Evolutionary conservation across 1,140 invertebrate species (phyloP).

Genomic region (Drosophila pallidifrons): DNA sequence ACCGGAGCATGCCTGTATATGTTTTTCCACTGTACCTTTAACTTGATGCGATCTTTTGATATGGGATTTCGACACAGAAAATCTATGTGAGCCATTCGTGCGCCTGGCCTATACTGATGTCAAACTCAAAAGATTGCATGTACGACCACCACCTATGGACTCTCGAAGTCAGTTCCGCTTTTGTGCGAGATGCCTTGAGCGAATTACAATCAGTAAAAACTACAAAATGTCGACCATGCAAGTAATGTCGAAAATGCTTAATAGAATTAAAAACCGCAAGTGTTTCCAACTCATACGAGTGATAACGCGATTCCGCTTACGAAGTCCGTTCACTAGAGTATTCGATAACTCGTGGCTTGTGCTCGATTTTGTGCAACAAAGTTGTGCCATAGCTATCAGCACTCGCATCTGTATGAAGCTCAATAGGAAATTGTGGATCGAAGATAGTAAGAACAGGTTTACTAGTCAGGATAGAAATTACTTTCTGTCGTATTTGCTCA

Average conservation of each 20-base stretch:
- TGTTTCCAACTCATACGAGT: too few species aligned
- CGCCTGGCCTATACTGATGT: neutral
- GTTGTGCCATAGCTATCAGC: neutral
- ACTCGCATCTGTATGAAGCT: constrained; percentile 5
- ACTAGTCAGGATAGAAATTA: too few species aligned
- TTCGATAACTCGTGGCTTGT: neutral
- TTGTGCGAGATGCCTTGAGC: too few species aligned
- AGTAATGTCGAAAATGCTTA: too few species aligned
- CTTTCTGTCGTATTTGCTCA: too few species aligned
- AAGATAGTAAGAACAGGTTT: too few species aligned
- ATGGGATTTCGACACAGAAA: neutral
- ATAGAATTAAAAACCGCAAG: too few species aligned
- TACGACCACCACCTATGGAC: neutral
- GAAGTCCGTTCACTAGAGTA: neutral
- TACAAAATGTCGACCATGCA: too few species aligned
- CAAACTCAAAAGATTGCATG: constrained; percentile 3
- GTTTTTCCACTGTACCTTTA: neutral
- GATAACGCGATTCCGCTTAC: too few species aligned
- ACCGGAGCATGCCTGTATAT: too few species aligned
- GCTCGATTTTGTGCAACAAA: neutral
- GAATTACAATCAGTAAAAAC: too few species aligned
- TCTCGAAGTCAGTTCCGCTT: too few species aligned
- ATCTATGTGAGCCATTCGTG: neutral
- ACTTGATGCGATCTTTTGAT: neutral
- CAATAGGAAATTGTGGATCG: neutral